Evolutionary conservation across 2,888 invertebrate species (phyloP), one percentile per base, ranked within the genome.

Genomic region (Mimumesa dahlbomi): DNA sequence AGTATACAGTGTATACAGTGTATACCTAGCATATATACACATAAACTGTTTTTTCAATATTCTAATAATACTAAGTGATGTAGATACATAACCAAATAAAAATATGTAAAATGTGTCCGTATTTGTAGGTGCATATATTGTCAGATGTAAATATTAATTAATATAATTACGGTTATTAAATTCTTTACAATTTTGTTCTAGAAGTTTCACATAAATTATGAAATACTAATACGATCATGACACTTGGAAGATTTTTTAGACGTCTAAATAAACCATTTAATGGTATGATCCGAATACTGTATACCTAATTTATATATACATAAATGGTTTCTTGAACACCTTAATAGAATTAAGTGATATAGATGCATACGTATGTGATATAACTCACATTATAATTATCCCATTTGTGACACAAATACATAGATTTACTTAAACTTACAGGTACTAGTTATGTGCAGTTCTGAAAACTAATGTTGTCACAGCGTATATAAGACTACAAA

Each of bases 371-470:
- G 11, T 16, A 34, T 29, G 7, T 38, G 13, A 42, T 14, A 13
- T 43, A 45, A 56, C 38, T 36, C 45, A 38, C 29, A 2, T 36
- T 57, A 50, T 29, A 57, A 52, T 38, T 57, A 70, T 50, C 22
- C 13, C 14, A n/a, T 57, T 46, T 57, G 52, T 63, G 38, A 58
- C 54, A 67, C 31, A 65, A 29, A 54, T 48, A 49, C 38, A 7
- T 34, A 22, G 53, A 50, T n/a, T 45, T 61, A 42, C 25, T 45
- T 54, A 57, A 61, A 50, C 49, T 54, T 70, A 75, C 59, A 64
- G 69, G 64, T 69, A 71, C 66, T 64, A 61, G 42, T 57, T 52
- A 46, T 77, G 43, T 36, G 40, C 29, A 58, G 6, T 3, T 25
- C 25, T 25, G 4, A 25, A 3, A n/a, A n/a, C n/a, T n/a, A 25